phyloP scores from a whole-genome alignment of 2,797 vertebrate genomes.

The Enteromius treurensis region DNA sequence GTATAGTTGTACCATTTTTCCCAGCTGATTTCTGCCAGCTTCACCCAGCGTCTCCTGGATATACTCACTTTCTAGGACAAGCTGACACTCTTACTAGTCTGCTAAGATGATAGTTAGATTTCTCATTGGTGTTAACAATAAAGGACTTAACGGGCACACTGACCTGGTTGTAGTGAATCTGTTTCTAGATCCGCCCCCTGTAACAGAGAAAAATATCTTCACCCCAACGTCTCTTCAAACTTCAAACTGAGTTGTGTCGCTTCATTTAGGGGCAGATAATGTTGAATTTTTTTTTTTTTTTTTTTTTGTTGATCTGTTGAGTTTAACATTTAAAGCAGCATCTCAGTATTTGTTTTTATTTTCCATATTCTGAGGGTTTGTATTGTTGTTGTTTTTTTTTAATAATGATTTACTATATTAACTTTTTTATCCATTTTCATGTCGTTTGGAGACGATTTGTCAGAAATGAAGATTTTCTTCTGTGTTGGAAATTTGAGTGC shows the following conservation, averaged over 20 bases:
- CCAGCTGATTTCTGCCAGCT: slow-evolving; percentile 65
- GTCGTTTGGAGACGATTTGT: slow-evolving; percentile 67
- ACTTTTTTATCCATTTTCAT: slow-evolving; percentile 79
- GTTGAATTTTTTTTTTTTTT: slow-evolving; percentile 51
- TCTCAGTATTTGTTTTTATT: slow-evolving; percentile 72
- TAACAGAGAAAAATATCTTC: slow-evolving; percentile 53
- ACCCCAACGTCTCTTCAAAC: slow-evolving; percentile 34
- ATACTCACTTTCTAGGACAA: slow-evolving; percentile 73
- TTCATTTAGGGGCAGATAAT: slow-evolving; percentile 41
- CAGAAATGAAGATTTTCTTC: slow-evolving; percentile 68
- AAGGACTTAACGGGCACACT: slow-evolving; percentile 73
- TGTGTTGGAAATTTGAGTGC: slow-evolving; percentile 77
- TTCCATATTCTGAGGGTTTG: slow-evolving; percentile 77
- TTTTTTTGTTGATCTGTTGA: slow-evolving; percentile 54
- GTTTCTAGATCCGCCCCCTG: slow-evolving; percentile 58
- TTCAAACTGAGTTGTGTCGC: slow-evolving; percentile 31
- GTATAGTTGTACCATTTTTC: slow-evolving; percentile 64
- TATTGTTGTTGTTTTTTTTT: slow-evolving; percentile 78
- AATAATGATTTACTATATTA: slow-evolving; percentile 75
- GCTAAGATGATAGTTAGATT: slow-evolving; percentile 78
- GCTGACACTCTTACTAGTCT: slow-evolving; percentile 73
- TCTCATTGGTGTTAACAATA: slow-evolving; percentile 78
- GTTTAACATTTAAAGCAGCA: slow-evolving; percentile 65
- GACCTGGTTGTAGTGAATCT: slow-evolving; percentile 73
- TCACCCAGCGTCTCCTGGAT: slow-evolving; percentile 67